phyloP scores from a whole-genome alignment of 1,140 invertebrate species.

The Bombus pyrosoma region DNA sequence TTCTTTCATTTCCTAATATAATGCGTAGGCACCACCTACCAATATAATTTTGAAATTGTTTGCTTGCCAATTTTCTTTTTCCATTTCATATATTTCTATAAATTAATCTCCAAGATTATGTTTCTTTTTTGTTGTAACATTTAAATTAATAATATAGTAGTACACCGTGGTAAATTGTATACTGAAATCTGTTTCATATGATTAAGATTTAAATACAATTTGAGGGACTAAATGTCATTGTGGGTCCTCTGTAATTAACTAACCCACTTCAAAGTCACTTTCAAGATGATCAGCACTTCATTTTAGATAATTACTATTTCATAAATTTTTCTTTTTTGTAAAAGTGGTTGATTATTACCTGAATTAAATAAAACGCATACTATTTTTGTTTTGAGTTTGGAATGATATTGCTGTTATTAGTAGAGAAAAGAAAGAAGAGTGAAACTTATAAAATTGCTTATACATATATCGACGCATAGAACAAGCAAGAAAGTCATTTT shows the following conservation, averaged over 20 bases:
- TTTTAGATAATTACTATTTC: conserved; percentile 3
- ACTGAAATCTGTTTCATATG: background rate
- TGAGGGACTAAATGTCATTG: conserved; percentile 46
- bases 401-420: background rate
- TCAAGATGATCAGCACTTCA: conserved; percentile 60
- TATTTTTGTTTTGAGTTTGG: background rate
- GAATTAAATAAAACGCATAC: background rate
- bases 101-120: conserved; percentile 17
- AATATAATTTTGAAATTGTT: conserved; percentile 18
- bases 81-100: conserved; percentile 14
- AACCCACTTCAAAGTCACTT: conserved; percentile 58
- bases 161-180: conserved; percentile 16
- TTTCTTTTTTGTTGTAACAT: background rate
- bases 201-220: conserved; percentile 31
- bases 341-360: background rate
- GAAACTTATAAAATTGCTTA: background rate
- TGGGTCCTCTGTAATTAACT: conserved; percentile 25
- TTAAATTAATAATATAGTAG: conserved; percentile 35
- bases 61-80: conserved; percentile 15
- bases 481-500: conserved; percentile 22
- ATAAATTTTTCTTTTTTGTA: background rate
- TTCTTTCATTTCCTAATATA: conserved; percentile 21
- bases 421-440: background rate
- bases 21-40: conserved; percentile 25
- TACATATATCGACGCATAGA: background rate